These are phyloP conservation scores for Erethizon dorsatum DNA, from an alignment of 2,797 vertebrate species.

Conservation along the genomic window DNA sequence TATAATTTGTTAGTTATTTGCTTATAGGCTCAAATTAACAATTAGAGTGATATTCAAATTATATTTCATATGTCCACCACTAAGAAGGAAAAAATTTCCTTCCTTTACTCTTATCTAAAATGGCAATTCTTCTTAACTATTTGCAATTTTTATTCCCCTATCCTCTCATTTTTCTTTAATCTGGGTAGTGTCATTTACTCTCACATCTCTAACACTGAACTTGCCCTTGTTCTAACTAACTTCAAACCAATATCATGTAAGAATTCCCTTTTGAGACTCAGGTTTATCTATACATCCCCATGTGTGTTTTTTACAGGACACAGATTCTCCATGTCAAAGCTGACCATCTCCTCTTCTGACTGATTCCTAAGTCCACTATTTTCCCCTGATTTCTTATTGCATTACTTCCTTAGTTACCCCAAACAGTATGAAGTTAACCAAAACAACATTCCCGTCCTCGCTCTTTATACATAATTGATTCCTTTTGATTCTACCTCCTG, in stretches of 20 bases:
- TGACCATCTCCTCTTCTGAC: background rate
- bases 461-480: background rate
- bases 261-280: background rate
- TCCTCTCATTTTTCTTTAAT: conserved; percentile 30
- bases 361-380: background rate
- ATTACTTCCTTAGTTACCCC: background rate
- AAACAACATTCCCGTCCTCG: background rate
- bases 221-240: conserved; percentile 4
- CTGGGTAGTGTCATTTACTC: background rate
- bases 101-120: background rate
- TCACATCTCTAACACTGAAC: background rate
- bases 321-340: background rate
- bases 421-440: conserved; percentile 10
- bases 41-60: conserved; percentile 64
- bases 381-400: background rate
- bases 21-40: conserved; percentile 42
- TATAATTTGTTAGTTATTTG: conserved; percentile 52
- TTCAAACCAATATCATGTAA: background rate
- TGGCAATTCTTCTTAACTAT: background rate
- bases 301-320: background rate
- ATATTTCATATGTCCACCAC: conserved; percentile 21
- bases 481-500: background rate
- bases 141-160: background rate
- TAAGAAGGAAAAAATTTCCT: background rate
- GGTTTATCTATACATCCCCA: background rate